Conservation (phyloP, 2,797 vertebrate species). For the Discoglossus pictus region DNA sequence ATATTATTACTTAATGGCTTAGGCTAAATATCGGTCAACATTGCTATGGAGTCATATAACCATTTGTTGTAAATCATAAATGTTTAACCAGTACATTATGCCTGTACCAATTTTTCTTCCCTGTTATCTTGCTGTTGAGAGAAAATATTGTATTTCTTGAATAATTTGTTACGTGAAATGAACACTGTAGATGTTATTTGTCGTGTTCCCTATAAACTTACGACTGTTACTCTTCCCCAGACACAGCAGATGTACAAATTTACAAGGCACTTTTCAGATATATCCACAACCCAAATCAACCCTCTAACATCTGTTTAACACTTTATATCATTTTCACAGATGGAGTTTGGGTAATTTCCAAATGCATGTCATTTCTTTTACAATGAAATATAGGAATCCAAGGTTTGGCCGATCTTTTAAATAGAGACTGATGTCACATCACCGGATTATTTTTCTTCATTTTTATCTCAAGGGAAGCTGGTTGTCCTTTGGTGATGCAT, state of each 20-base stretch:
- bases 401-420: slow-evolving; percentile 31
- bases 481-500: slow-evolving; percentile 37
- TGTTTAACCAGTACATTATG: too few relatives aligned
- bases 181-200: too few relatives aligned
- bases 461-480: slow-evolving; percentile 33
- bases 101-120: too few relatives aligned
- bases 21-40: too few relatives aligned
- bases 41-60: too few relatives aligned
- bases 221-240: background rate
- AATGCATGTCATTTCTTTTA: slow-evolving; percentile 20
- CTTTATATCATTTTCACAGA: slow-evolving; percentile 38
- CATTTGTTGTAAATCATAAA: too few relatives aligned
- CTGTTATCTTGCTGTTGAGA: too few relatives aligned
- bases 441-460: slow-evolving; percentile 37
- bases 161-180: background rate
- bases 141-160: background rate
- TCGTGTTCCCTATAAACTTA: background rate
- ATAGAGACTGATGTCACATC: slow-evolving; percentile 38
- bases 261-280: background rate
- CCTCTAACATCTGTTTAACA: slow-evolving; percentile 34
- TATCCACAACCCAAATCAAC: slow-evolving; percentile 13
- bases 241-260: slow-evolving; percentile 11
- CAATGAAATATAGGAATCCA: slow-evolving; percentile 19
- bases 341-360: slow-evolving; percentile 27
- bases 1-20: too few relatives aligned